Evolutionary conservation across 35 echinoderm and acorn worm species (phyloP).

Genomic region (Anneissia japonica): DNA sequence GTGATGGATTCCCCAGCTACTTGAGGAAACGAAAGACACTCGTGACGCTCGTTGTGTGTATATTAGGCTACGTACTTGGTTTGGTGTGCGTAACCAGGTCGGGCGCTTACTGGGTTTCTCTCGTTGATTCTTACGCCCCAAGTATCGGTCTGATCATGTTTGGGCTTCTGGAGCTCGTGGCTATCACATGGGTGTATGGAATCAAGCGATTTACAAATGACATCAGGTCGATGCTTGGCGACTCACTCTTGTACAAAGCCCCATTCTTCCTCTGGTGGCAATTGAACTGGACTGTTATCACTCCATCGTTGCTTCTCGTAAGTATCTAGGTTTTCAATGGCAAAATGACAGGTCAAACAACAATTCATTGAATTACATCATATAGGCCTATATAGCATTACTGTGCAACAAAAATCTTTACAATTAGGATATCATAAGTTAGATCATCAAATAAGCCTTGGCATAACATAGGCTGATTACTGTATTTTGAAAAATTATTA

Average conservation of each 20-base stretch:
- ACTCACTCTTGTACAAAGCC: background rate
- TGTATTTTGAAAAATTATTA: too few species aligned
- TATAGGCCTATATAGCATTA: too few species aligned
- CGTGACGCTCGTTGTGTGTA: constrained; percentile 42
- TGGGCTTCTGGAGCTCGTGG: constrained; percentile 25
- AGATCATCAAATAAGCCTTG: too few species aligned
- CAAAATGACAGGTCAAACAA: too few species aligned
- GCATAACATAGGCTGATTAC: too few species aligned
- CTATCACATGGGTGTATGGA: constrained; percentile 29
- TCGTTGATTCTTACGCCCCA: constrained; percentile 21
- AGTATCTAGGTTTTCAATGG: too few species aligned
- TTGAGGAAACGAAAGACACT: constrained; percentile 44
- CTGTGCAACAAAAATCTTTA: too few species aligned
- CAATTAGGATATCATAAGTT: too few species aligned
- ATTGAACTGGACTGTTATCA: constrained; percentile 24
- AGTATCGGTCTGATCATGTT: constrained; percentile 33
- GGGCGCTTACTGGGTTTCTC: constrained; percentile 33
- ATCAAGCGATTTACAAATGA: constrained; percentile 30
- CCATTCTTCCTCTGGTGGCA: constrained; percentile 21
- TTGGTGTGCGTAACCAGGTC: constrained; percentile 67
- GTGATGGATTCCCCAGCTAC: constrained; percentile 62
- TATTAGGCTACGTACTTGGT: constrained; percentile 42
- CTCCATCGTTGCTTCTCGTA: constrained; percentile 18
- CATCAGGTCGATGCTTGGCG: constrained; percentile 15
- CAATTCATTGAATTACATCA: too few species aligned